Base-by-base conservation (phyloP, 2,797 vertebrate species). In the Florisuga fusca region DNA sequence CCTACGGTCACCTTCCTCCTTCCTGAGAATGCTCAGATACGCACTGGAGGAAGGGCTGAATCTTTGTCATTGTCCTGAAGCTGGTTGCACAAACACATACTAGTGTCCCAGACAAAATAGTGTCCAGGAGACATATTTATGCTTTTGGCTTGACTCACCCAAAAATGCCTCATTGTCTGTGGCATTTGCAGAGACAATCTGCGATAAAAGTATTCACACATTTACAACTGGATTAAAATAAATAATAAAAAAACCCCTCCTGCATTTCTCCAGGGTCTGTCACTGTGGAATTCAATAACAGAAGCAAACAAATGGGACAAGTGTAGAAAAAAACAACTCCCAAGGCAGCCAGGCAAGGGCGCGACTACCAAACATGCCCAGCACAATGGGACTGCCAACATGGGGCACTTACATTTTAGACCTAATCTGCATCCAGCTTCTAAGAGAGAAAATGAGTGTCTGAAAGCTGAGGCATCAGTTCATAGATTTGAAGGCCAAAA, bases 171-270 rank as follows among this genome's bases (percentile, higher is more conserved):
- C 51, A 83, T 92, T 91, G 89, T 89, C 81, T 80, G 61, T 93
- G 92, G 93, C 94, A 89, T 93, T 96, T 96, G 62, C 58, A 74
- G 84, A 89, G 90, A 75, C 57, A 68, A 89, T 89, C 61, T 84
- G 68, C 85, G 94, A 97, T 93, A 95, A 95, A 96, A 96, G 61
- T 58, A 80, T 80, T 93, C 2, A 0, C 76, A 80, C 54, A 64
- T 87, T 93, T 96, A 57, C 72, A 80, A 41, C 89, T 89, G 84
- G 57, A 89, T 76, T 89, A 50, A 94, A 92, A 90, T 25, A 45
- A 82, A 81, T n/a, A n/a, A 50, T 21, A 51, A 84, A 78, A 43
- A 79, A 45, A 48, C 20, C 17, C 0, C 0, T 3, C 43, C 80
- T 81, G 57, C 29, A 27, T 87, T 95, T 94, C 81, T 90, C 61